Evolutionary conservation across 2,888 invertebrate species (phyloP), one percentile per base, ranked within the genome.

Genomic region (Mythimna impura): DNA sequence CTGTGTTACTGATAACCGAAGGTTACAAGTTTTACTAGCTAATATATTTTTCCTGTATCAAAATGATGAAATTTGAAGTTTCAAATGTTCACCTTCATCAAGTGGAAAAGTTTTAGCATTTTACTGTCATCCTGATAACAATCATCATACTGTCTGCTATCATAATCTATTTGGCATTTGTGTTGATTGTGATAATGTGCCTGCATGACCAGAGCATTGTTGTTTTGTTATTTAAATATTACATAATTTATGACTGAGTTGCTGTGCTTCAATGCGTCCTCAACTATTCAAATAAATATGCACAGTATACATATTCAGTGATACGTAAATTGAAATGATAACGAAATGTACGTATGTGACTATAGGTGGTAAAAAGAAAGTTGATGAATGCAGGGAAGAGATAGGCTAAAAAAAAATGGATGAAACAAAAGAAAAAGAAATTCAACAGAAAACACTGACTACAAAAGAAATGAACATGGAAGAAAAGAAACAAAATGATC

Each of bases 71-170:
- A 52, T 52, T 12, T n/a, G 20, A 36, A 36, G 58, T 22, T 67
- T 58, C 40, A 43, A 64, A 2, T 10, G 17, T 58, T 60, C 43
- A 67, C 5, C 2, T 34, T 14, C 4, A 61, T 60, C 40, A 14
- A 52, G 20, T 68, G 54, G 47, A 64, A 73, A 76, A 64, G 50
- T 64, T n/a, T 30, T 20, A 55, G 12, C 2, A 22, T 63, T 63
- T 43, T 22, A 9, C 14, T 25, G 55, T 36, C 43, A 30, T 36
- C 22, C n/a, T 36, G 74, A 63, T 63, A 75, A 43, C 3, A 34
- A 69, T 36, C 14, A 50, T 8, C 66, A 34, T 34, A 30, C n/a
- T 7, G 1, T 40, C 62, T 54, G 22, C 25, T 65, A 36, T 66
- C 25, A 40, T 43, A 34, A 43, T 25, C 17, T n/a, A n/a, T 17